These are phyloP conservation scores for Melipona quadrifasciata DNA, from an alignment of 1,140 invertebrate genomes.

Conservation along the genomic window DNA sequence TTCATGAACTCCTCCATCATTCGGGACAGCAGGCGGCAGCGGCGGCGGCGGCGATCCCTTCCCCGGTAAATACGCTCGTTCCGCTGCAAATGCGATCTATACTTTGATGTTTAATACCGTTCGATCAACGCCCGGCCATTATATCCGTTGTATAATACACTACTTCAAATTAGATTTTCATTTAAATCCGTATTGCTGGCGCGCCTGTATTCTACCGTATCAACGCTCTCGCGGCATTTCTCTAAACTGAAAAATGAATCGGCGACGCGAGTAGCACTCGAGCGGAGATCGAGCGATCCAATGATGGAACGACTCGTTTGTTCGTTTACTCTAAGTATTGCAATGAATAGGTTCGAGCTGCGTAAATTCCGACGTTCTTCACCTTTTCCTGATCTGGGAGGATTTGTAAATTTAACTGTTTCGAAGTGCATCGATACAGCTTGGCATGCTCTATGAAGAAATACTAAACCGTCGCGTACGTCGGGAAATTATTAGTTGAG, in stretches of 20 bases:
- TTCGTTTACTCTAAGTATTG: too few relatives aligned
- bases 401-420: too few relatives aligned
- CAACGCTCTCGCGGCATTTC: slow-evolving; percentile 5
- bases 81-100: neutral
- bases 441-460: too few relatives aligned
- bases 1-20: slow-evolving; percentile 19
- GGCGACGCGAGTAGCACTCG: slow-evolving; percentile 39
- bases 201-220: neutral
- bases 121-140: neutral
- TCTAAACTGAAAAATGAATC: slow-evolving; percentile 70
- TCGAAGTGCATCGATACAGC: too few relatives aligned
- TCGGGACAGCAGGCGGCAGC: neutral
- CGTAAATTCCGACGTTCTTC: too few relatives aligned
- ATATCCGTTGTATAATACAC: neutral
- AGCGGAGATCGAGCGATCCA: neutral
- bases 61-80: neutral
- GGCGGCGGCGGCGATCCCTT: neutral
- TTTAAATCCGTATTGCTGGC: slow-evolving; percentile 18
- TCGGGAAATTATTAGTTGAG: too few relatives aligned
- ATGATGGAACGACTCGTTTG: neutral
- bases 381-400: too few relatives aligned
- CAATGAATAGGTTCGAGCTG: too few relatives aligned
- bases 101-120: slow-evolving; percentile 39
- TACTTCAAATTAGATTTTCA: slow-evolving; percentile 46
- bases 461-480: too few relatives aligned